Evolutionary conservation across 1,140 invertebrate species (phyloP).

Genomic region (Macrobrachium rosenbergii): DNA sequence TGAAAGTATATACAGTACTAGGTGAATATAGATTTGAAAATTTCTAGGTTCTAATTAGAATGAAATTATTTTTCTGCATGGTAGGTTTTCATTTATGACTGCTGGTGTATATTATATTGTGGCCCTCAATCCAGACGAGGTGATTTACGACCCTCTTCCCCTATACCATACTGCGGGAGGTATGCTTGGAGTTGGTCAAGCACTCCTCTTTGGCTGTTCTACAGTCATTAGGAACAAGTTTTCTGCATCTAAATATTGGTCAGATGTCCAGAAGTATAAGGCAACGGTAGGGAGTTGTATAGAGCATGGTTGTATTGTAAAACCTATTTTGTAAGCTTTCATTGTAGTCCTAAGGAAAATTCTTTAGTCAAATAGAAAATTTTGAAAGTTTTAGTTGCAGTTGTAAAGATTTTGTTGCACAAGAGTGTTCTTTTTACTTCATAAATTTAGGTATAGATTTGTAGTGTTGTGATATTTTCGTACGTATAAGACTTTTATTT

Average conservation of each 20-base stretch:
- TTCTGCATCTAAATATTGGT: conserved; percentile 94
- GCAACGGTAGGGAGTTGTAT: conserved; percentile 82
- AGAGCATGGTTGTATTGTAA: not conserved
- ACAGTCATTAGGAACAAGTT: conserved; percentile 93
- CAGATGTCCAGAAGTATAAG: conserved; percentile 92
- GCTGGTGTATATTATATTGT: conserved; percentile 70
- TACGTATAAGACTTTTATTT: too few relatives aligned
- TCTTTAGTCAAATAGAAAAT: too few relatives aligned
- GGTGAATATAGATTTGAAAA: too few relatives aligned
- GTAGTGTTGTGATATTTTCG: too few relatives aligned
- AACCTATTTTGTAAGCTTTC: too few relatives aligned
- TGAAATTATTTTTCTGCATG: conserved; percentile 15
- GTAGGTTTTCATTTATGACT: conserved; percentile 29
- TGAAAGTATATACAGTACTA: too few relatives aligned
- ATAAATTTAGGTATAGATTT: too few relatives aligned
- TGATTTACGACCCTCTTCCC: conserved; percentile 90
- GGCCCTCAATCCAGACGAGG: conserved; percentile 76
- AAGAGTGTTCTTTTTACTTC: too few relatives aligned
- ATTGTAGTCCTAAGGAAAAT: too few relatives aligned
- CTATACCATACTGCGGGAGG: conserved; percentile 96
- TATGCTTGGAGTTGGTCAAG: conserved; percentile 85
- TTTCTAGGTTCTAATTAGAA: conserved; percentile 5
- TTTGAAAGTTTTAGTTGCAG: too few relatives aligned
- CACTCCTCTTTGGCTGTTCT: conserved; percentile 86
- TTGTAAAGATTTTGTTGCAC: too few relatives aligned